Evolutionary conservation across 2,888 invertebrate species (phyloP).

Genomic region (Synanthedon tipuliformis): DNA sequence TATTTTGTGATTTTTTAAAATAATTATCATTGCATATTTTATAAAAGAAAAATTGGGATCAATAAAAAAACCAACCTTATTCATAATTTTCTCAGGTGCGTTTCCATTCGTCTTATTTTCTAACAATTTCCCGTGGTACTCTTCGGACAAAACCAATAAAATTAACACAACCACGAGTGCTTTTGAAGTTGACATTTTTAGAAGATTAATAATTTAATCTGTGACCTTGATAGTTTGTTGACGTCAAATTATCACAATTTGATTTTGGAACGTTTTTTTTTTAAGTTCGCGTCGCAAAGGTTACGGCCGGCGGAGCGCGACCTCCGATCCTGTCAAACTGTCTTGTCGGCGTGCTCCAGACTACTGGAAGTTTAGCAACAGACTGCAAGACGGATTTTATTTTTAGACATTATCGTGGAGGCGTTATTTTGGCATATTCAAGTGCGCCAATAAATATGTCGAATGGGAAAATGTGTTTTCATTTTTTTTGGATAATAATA

Average conservation of each 20-base stretch:
- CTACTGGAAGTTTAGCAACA: conserved; percentile 30
- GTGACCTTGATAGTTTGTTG: too few relatives aligned
- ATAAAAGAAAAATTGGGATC: too few relatives aligned
- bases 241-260: neutral
- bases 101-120: conserved; percentile 24
- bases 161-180: neutral
- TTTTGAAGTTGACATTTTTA: neutral
- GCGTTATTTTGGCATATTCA: conserved; percentile 18
- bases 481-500: neutral
- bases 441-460: conserved; percentile 11
- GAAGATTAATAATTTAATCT: too few relatives aligned
- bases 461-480: neutral
- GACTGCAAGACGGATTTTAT: conserved; percentile 37
- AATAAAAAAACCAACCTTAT: conserved; percentile 18
- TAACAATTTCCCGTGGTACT: conserved; percentile 18
- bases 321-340: conserved; percentile 11
- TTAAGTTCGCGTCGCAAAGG: conserved; percentile 6
- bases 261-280: neutral
- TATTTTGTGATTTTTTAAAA: too few relatives aligned
- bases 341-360: conserved; percentile 24
- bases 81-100: conserved; percentile 19
- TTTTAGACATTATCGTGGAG: conserved; percentile 33
- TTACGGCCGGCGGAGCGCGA: conserved; percentile 18
- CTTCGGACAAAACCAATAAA: neutral
- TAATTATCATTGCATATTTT: too few relatives aligned